These are phyloP conservation scores for Crioceris asparagi DNA, from an alignment of 2,888 invertebrate genomes.

Conservation along the genomic window DNA sequence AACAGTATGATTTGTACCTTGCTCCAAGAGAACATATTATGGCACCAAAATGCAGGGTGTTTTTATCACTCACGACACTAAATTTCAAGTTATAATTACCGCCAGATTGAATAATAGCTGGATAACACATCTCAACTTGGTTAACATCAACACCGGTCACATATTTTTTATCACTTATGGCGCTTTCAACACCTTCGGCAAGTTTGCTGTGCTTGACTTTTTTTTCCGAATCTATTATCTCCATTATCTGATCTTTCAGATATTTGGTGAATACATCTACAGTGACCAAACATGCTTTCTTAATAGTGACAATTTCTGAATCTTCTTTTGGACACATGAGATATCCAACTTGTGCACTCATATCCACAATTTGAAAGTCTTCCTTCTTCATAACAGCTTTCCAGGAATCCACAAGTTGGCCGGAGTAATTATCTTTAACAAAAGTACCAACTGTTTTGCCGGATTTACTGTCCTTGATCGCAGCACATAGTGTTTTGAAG, in stretches of 20 bases:
- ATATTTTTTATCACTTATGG: conserved; percentile 91
- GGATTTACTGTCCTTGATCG: conserved; percentile 77
- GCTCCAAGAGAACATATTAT: conserved; percentile 92
- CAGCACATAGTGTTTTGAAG: conserved; percentile 61
- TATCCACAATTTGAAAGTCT: conserved; percentile 58
- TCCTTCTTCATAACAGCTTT: conserved; percentile 63
- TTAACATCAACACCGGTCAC: conserved; percentile 80
- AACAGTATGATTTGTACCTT: conserved; percentile 95
- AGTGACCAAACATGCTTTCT: conserved; percentile 86
- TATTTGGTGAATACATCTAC: conserved; percentile 95
- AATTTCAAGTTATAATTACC: conserved; percentile 94
- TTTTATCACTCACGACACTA: conserved; percentile 90
- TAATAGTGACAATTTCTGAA: conserved; percentile 75
- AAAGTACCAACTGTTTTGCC: conserved; percentile 87
- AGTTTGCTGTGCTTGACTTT: conserved; percentile 94
- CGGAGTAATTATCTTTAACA: conserved; percentile 85
- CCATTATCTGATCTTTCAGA: conserved; percentile 95
- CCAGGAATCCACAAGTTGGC: conserved; percentile 91
- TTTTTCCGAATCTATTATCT: conserved; percentile 96
- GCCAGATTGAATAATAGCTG: conserved; percentile 97
- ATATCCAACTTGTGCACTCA: conserved; percentile 73
- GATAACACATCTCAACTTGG: conserved; percentile 95
- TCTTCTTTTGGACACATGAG: conserved; percentile 95
- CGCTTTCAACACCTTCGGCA: conserved; percentile 88
- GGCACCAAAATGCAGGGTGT: conserved; percentile 87